Evolutionary conservation across 2,797 vertebrate species (phyloP).

Genomic region (Enteromius fasciolatus): DNA sequence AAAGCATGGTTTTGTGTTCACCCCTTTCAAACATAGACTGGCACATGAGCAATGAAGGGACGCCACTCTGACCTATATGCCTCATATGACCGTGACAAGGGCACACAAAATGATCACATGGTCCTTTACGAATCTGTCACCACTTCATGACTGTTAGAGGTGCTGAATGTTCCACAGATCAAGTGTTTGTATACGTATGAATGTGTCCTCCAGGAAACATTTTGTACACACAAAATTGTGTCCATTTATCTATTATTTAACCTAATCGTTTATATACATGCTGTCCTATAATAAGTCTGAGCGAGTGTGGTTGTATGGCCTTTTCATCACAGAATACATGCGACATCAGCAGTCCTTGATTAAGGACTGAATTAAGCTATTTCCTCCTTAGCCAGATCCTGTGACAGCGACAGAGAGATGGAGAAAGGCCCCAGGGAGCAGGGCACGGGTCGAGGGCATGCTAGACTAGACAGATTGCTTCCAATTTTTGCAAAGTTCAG

Average conservation of each 20-base stretch:
- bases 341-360: slow-evolving; percentile 43
- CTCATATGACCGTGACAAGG: slow-evolving; percentile 36
- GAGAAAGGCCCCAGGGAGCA: slow-evolving; percentile 10
- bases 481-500: slow-evolving; percentile 13
- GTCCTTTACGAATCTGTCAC: slow-evolving; percentile 39
- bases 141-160: slow-evolving; percentile 41
- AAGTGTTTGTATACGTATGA: not conserved
- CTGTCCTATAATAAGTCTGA: not conserved
- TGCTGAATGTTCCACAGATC: slow-evolving; percentile 9
- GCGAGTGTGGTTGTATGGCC: slow-evolving; percentile 34
- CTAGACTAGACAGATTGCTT: slow-evolving; percentile 1
- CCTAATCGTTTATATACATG: not conserved
- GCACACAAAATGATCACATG: slow-evolving; percentile 41
- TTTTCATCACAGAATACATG: slow-evolving; percentile 45
- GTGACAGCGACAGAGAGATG: slow-evolving; percentile 41
- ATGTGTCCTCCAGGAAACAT: slow-evolving; percentile 16
- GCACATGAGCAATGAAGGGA: slow-evolving; percentile 13
- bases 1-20: slow-evolving; percentile 24
- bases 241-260: not conserved
- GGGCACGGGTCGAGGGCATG: not conserved
- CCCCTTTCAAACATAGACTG: slow-evolving; percentile 30
- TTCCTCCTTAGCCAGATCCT: slow-evolving; percentile 41
- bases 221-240: not conserved
- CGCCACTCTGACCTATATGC: not conserved
- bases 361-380: slow-evolving; percentile 48